phyloP scores from a whole-genome alignment of 2,113 vertebrate species.

The Carassius carassius region DNA sequence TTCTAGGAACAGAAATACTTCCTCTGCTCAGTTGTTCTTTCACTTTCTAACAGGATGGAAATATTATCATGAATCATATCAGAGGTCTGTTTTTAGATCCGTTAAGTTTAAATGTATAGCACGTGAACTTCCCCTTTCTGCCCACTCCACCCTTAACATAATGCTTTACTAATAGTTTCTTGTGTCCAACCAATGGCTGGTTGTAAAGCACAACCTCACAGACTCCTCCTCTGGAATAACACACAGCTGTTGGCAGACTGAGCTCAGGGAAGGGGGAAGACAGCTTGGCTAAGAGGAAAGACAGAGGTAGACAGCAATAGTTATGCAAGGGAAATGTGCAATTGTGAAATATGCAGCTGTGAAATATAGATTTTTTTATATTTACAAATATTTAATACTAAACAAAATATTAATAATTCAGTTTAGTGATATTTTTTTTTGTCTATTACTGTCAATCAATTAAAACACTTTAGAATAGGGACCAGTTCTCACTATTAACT shows the following conservation, averaged over 20 bases:
- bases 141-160: slow-evolving; percentile 41
- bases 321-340: neutral
- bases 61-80: neutral
- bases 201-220: neutral
- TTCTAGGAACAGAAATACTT: slow-evolving; percentile 38
- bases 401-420: too few species aligned
- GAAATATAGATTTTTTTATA: neutral
- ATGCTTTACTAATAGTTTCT: slow-evolving; percentile 51
- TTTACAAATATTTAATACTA: neutral
- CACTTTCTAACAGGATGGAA: neutral
- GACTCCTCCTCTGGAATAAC: slow-evolving; percentile 53
- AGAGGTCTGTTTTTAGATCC: neutral
- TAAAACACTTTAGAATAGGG: too few species aligned
- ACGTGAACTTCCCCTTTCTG: slow-evolving; percentile 47
- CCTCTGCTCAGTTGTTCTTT: slow-evolving; percentile 19
- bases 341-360: neutral
- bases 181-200: slow-evolving; percentile 42
- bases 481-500: too few species aligned
- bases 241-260: slow-evolving; percentile 58
- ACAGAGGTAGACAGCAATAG: slow-evolving; percentile 6
- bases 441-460: too few species aligned
- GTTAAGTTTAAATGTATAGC: slow-evolving; percentile 30
- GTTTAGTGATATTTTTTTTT: too few species aligned
- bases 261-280: slow-evolving; percentile 31
- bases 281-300: neutral